phyloP scores from a whole-genome alignment of 2,113 vertebrate species.

The Amphiprion percula region DNA sequence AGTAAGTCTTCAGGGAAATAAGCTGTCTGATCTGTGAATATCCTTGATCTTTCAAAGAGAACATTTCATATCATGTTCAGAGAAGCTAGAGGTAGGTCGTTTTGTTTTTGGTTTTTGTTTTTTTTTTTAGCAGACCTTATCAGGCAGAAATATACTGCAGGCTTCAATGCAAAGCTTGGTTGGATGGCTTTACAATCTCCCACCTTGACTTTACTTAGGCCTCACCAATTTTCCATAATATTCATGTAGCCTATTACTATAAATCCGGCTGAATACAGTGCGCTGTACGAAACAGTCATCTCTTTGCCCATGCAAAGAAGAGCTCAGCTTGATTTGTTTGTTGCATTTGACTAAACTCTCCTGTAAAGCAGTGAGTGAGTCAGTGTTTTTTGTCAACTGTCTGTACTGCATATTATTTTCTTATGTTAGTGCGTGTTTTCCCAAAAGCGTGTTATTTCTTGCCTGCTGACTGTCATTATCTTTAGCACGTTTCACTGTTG shows the following conservation, averaged over 20 bases:
- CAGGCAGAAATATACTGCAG: not conserved
- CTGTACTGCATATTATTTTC: not conserved
- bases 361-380: not conserved
- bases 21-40: conserved; percentile 40
- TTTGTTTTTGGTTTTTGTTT: too few species aligned
- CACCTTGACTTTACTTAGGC: not conserved
- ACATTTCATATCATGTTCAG: conserved; percentile 15
- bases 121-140: not conserved
- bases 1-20: conserved; percentile 24
- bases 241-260: not conserved
- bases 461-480: not conserved
- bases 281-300: not conserved
- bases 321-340: not conserved
- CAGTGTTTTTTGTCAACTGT: not conserved
- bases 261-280: not conserved
- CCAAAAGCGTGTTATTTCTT: not conserved
- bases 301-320: conserved; percentile 16
- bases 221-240: not conserved
- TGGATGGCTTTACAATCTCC: not conserved
- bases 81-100: not conserved
- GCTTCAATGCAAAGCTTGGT: not conserved
- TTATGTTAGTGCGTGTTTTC: not conserved
- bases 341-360: conserved; percentile 1
- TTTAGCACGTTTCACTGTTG: not conserved
- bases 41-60: conserved; percentile 44